Base-by-base conservation (phyloP, 53 echinoderm and acorn worm species). In the Pentamera pediparva region DNA sequence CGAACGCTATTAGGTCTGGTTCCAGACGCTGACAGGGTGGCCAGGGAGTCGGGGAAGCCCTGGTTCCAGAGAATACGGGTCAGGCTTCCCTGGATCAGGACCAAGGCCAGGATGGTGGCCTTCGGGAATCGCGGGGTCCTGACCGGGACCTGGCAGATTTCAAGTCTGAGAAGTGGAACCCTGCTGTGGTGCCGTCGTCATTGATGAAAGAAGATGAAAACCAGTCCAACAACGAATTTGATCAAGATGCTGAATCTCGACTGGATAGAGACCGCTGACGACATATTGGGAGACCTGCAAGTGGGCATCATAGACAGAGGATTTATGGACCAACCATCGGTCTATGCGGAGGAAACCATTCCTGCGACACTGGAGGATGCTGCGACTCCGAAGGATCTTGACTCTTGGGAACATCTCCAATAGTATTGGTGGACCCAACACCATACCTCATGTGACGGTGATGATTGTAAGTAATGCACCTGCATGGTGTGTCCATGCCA, bases 271-370 rank as follows among this genome's bases (percentile, higher is more conserved):
- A 61, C 80, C 33, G 76, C 86, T 28, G 22, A 64, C 6, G 62
- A 81, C 45, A 60, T 80, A 25, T 35, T 71, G 48, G 84, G 77
- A 57, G 61, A 60, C 20, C 9, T 78, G 22, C 51, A 78, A 47
- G 39, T 78, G 20, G 52, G 51, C 3, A 47, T 32, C 4, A 9
- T 75, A 20, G n/a, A 47, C 4, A 53, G 18, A 5, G 25, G 35
- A 34, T 76, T 53, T 43, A 56, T 81, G 27, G 80, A 81, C 35
- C 75, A 81, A 13, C 86, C 80, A 75, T 27, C 67, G 39, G 75
- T 86, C n/a, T 86, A 81, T 57, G 47, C 62, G 35, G 76, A 81
- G 61, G 81, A 81, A 29, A 40, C 39, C 17, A 86, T 86, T 49
- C 86, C 86, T 76, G 86, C 76, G 9, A 76, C 76, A 8, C n/a